Base-by-base conservation (phyloP, 2,888 invertebrate genomes). In the Brenthis ino region DNA sequence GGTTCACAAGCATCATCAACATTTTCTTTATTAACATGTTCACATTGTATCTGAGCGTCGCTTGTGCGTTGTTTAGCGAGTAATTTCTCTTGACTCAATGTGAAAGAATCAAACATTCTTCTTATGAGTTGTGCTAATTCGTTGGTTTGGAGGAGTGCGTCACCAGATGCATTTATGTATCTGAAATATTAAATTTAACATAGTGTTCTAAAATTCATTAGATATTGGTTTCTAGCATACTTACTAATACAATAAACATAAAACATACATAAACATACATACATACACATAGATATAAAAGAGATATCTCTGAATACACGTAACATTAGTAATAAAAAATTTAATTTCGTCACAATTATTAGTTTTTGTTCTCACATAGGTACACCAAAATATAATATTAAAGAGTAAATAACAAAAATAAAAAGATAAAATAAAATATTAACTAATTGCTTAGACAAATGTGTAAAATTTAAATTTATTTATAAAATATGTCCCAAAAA, bases 21-120 rank as follows among this genome's bases (percentile, higher is more conserved):
- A 65, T 57, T 14, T 6, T 63, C 47, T 1, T 13, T 47, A 2
- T 65, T 2, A 68, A 68, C 14, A 12, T 58, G 54, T 24, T 79
- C 88, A 72, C 89, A 89, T 75, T 91, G 90, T n/a, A 90, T 82
- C 64, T 89, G 87, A 83, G 85, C 80, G 67, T 92, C 90, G 37
- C 85, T 82, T 0, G 88, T 88, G 1, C 77, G 69, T 0, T 71
- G 5, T 0, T 80, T 77, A 0, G 83, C 82, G 1, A 88, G 70
- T 0, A 89, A 64, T 63, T 77, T 82, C 77, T 90, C 87, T 64
- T 91, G 91, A 63, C 86, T 90, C 1, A 76, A 72, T 0, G 89
- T 74, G 75, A 91, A 89, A 0, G 91, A 87, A 11, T 90, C 89
- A 72, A 85, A 91, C 92, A 92, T 91, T 57, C 84, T 88, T 76